Evolutionary conservation across 2,797 vertebrate genomes (phyloP).

Genomic region (Pagetopsis macropterus): DNA sequence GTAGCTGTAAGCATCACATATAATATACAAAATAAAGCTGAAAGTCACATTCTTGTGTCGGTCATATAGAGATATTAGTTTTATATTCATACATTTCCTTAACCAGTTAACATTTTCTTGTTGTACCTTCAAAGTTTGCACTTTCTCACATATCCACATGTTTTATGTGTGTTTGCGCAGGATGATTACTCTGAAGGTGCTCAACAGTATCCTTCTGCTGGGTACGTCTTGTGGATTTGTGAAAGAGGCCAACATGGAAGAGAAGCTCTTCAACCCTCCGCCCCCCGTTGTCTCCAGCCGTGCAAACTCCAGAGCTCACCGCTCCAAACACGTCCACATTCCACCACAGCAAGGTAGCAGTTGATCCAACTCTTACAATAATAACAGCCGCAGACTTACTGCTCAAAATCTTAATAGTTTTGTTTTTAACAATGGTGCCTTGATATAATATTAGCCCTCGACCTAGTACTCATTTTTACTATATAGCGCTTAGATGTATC

Average conservation of each 20-base stretch:
- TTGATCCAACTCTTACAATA: background rate
- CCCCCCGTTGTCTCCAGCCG: conserved; percentile 86
- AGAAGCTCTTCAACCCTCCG: conserved; percentile 91
- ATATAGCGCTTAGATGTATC: too few species aligned
- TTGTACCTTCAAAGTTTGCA: background rate
- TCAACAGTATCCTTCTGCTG: conserved; percentile 95
- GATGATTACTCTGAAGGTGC: conserved; percentile 95
- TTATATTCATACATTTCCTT: too few species aligned
- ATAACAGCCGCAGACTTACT: too few species aligned
- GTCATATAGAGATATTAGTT: too few species aligned
- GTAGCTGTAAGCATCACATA: too few species aligned
- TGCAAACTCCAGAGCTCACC: conserved; percentile 81
- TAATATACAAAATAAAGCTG: background rate
- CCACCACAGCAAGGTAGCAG: conserved; percentile 67
- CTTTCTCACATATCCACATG: background rate
- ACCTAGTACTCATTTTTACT: too few species aligned
- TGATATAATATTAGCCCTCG: too few species aligned
- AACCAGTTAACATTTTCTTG: background rate
- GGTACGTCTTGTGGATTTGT: conserved; percentile 96
- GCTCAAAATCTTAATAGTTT: too few species aligned
- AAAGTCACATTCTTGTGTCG: background rate
- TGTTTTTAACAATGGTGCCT: too few species aligned
- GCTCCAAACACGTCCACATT: conserved; percentile 66
- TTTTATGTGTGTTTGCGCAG: conserved; percentile 75
- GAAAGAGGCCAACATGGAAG: conserved; percentile 97